Conservation (phyloP, 2,888 invertebrate genomes). For the Scaptomyza reducta region DNA sequence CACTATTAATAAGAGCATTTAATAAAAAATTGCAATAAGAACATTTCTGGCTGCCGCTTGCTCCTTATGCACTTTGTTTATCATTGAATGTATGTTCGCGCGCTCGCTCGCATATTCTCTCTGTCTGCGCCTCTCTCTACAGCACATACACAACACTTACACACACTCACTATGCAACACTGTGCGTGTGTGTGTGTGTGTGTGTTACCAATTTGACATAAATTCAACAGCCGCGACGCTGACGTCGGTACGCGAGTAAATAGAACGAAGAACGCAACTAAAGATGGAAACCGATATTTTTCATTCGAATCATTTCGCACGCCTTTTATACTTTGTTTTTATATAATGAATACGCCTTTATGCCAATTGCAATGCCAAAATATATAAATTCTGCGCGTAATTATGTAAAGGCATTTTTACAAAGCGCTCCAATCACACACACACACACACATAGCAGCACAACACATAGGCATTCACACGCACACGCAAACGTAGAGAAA, state of each 20-base stretch:
- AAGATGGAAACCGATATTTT: constrained; percentile 68
- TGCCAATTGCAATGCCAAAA: constrained; percentile 24
- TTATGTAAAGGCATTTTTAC: constrained; percentile 77
- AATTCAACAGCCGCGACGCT: constrained; percentile 83
- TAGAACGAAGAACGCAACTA: constrained; percentile 69
- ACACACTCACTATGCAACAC: constrained; percentile 62
- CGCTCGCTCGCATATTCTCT: constrained; percentile 40
- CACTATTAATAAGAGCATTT: constrained; percentile 19
- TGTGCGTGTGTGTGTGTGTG: constrained; percentile 59
- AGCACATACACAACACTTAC: constrained; percentile 10
- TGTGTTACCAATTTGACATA: constrained; percentile 82
- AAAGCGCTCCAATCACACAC: constrained; percentile 38
- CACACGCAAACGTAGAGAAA: constrained; percentile 55
- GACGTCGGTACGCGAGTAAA: constrained; percentile 74
- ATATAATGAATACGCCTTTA: constrained; percentile 48
- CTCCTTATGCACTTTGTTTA: constrained; percentile 71
- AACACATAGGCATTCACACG: constrained; percentile 27
- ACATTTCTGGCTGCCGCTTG: constrained; percentile 56
- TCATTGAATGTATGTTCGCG: constrained; percentile 60
- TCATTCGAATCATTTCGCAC: constrained; percentile 43
- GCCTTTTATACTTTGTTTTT: constrained; percentile 48
- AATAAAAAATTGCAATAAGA: constrained; percentile 28
- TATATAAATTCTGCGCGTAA: constrained; percentile 43
- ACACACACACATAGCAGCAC: constrained; percentile 17
- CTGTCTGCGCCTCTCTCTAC: constrained; percentile 24